phyloP scores from a whole-genome alignment of 2,888 invertebrate species.

The Cheilosia vulpina region DNA sequence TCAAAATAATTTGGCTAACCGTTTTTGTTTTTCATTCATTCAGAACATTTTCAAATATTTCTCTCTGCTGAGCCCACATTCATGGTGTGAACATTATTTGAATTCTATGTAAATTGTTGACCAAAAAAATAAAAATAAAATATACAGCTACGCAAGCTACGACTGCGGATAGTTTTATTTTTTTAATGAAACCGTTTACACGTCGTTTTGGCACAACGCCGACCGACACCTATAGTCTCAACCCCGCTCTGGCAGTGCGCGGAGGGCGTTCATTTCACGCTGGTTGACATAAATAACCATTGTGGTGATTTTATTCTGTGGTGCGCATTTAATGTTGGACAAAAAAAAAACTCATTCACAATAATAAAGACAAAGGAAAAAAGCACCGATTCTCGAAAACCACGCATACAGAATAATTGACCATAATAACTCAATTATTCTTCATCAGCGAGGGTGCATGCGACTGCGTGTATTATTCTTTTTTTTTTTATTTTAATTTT shows the following conservation, averaged over 20 bases:
- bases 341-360: neutral
- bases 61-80: conserved; percentile 18
- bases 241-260: neutral
- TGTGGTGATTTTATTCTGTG: conserved; percentile 32
- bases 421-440: conserved; percentile 23
- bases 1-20: conserved; percentile 58
- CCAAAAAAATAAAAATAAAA: conserved; percentile 7
- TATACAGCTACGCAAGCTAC: conserved; percentile 12
- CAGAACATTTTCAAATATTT: conserved; percentile 11
- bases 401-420: conserved; percentile 17
- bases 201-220: conserved; percentile 47
- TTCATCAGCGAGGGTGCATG: conserved; percentile 5
- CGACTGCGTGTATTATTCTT: neutral
- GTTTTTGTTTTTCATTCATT: conserved; percentile 14
- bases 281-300: conserved; percentile 38
- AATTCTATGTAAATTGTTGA: conserved; percentile 60
- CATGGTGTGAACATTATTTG: conserved; percentile 59
- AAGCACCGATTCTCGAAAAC: neutral
- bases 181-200: conserved; percentile 19
- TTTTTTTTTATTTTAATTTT: neutral
- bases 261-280: conserved; percentile 4
- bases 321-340: neutral
- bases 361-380: neutral
- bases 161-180: conserved; percentile 7
- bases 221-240: conserved; percentile 9